Percentiles rank a stretch among this genome's conserved stretches.
Conservation (phyloP, 2,888 invertebrate genomes). For the Drosophila subquinaria region DNA sequence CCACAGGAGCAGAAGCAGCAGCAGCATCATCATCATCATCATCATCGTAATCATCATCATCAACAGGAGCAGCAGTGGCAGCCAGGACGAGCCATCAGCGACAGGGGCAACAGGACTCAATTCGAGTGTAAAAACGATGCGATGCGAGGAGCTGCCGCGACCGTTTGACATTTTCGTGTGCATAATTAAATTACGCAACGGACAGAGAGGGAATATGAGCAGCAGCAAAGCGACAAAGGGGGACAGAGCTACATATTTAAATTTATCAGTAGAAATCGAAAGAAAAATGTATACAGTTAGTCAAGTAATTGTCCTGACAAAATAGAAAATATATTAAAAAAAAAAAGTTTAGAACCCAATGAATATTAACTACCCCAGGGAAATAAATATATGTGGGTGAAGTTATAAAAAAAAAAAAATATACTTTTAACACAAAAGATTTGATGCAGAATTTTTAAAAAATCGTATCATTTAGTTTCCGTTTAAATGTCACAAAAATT, state of each 20-base stretch:
- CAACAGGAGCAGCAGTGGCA: conserved; percentile 17
- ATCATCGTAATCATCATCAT: conserved; percentile 11
- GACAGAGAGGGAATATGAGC: conserved; percentile 24
- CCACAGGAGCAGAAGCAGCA: conserved; percentile 57
- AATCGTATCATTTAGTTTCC: too few species aligned
- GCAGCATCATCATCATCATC: conserved; percentile 13
- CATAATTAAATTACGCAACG: conserved; percentile 74
- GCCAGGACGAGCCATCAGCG: conserved; percentile 25
- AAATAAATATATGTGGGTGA: too few species aligned
- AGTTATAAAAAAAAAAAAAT: too few species aligned
- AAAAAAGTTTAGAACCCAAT: too few species aligned
- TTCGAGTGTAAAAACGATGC: conserved; percentile 78
- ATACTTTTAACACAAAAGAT: too few species aligned
- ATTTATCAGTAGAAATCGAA: conserved; percentile 22
- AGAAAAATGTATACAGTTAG: not conserved
- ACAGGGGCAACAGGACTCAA: conserved; percentile 63
- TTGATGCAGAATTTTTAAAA: too few species aligned
- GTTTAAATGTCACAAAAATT: too few species aligned
- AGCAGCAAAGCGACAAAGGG: conserved; percentile 3
- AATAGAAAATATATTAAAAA: not conserved
- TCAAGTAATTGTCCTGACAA: not conserved
- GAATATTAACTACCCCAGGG: too few species aligned
- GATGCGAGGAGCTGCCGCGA: conserved; percentile 55
- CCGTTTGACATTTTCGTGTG: conserved; percentile 77
- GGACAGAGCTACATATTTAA: conserved; percentile 16